A percentile compares a stretch with the other conserved stretches of the same genome.
Evolutionary conservation across 1,140 invertebrate species (phyloP).

Genomic region (Atta cephalotes): DNA sequence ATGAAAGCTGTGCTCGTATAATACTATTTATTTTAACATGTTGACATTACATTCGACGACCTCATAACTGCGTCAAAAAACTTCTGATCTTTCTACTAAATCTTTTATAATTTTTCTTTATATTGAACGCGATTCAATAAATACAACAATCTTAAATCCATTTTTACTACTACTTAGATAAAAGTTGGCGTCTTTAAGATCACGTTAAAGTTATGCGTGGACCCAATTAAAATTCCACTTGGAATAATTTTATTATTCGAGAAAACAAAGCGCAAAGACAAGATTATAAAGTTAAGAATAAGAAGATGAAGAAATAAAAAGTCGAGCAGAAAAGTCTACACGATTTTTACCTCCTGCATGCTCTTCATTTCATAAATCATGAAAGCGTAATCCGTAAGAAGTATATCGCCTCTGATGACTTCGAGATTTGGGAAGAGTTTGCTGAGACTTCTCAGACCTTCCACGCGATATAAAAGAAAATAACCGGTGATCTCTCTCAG

Average conservation of each 20-base stretch:
- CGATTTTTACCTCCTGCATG: slow-evolving; percentile 84
- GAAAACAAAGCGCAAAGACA: background rate
- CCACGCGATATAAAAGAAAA: slow-evolving; percentile 89
- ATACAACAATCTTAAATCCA: background rate
- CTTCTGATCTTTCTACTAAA: background rate
- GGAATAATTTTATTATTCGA: slow-evolving; percentile 23
- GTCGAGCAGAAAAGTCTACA: too few relatives aligned
- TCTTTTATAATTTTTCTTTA: background rate
- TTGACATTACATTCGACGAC: background rate
- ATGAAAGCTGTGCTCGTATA: background rate
- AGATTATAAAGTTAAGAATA: background rate
- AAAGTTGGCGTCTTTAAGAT: background rate
- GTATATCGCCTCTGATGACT: slow-evolving; percentile 91
- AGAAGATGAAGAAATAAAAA: background rate
- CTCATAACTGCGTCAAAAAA: background rate
- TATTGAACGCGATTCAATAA: background rate
- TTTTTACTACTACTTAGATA: background rate
- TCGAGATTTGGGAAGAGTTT: slow-evolving; percentile 89
- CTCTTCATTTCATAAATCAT: slow-evolving; percentile 89
- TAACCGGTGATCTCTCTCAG: slow-evolving; percentile 90
- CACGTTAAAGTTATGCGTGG: background rate
- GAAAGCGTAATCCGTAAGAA: slow-evolving; percentile 90
- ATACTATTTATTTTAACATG: background rate
- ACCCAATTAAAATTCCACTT: slow-evolving; percentile 9
- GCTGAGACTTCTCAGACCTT: slow-evolving; percentile 85